Evolutionary conservation across 2,888 invertebrate species (phyloP).

Genomic region (Busseola fusca): DNA sequence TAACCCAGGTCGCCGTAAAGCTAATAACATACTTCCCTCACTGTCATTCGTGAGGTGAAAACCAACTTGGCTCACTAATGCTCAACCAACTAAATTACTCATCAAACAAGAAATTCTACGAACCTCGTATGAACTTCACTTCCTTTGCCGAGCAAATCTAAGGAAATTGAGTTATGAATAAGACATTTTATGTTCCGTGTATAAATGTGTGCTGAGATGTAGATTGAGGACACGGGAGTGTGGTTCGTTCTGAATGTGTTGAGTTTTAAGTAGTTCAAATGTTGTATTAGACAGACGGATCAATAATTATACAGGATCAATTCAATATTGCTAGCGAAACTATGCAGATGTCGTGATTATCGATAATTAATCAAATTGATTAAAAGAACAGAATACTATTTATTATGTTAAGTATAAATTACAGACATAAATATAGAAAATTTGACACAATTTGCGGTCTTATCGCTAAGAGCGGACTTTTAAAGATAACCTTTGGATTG

Average conservation of each 20-base stretch:
- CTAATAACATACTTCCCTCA: constrained; percentile 53
- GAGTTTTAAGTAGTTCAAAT: constrained; percentile 1
- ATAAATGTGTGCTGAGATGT: constrained; percentile 53
- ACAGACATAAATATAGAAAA: too few relatives aligned
- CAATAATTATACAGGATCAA: too few relatives aligned
- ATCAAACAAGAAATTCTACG: constrained; percentile 60
- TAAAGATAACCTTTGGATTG: too few relatives aligned
- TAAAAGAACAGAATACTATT: too few relatives aligned
- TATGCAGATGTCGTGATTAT: too few relatives aligned
- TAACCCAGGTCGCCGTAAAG: constrained; percentile 39
- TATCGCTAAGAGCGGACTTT: too few relatives aligned
- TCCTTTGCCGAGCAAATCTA: constrained; percentile 58
- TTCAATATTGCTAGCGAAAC: too few relatives aligned
- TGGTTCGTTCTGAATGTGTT: constrained; percentile 3
- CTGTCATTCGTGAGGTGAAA: constrained; percentile 55
- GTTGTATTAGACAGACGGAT: neutral
- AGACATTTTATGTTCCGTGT: constrained; percentile 52
- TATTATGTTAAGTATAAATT: too few relatives aligned
- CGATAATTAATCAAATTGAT: too few relatives aligned
- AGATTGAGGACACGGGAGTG: constrained; percentile 30
- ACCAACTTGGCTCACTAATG: constrained; percentile 56
- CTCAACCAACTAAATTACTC: constrained; percentile 52
- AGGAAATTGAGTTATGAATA: constrained; percentile 63
- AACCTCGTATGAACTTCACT: constrained; percentile 42
- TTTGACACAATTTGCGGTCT: too few relatives aligned